Conservation (phyloP, 2,888 invertebrate species). For the Proisotoma minuta region DNA sequence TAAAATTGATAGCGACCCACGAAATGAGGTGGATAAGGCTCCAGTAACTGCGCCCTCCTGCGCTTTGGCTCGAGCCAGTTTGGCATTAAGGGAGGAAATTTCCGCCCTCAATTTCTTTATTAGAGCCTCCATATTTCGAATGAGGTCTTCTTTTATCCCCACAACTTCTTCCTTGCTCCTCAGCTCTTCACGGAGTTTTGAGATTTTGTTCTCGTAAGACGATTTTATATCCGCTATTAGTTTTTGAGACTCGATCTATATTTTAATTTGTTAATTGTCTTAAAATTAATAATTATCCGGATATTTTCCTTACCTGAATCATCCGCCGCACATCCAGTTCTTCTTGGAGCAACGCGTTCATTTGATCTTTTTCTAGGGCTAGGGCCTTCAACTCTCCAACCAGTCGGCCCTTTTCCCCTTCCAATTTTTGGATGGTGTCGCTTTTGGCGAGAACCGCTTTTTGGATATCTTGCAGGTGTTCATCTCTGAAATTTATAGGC, state of each 20-base stretch:
- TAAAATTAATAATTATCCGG: not conserved
- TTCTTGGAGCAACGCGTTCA: not conserved
- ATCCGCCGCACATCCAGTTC: not conserved
- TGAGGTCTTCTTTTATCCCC: not conserved
- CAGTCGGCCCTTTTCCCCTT: not conserved
- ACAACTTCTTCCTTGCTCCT: not conserved
- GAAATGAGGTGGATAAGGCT: not conserved
- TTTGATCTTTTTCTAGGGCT: not conserved
- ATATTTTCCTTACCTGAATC: not conserved
- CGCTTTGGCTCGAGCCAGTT: not conserved
- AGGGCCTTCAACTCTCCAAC: not conserved
- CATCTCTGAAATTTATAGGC: not conserved
- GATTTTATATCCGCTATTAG: not conserved
- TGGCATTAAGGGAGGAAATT: not conserved
- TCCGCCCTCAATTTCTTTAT: conserved; percentile 1
- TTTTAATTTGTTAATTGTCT: not conserved
- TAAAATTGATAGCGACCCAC: conserved; percentile 14
- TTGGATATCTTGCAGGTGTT: not conserved
- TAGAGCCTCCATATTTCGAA: not conserved
- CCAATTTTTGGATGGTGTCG: not conserved
- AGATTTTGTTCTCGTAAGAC: not conserved
- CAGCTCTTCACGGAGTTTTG: not conserved
- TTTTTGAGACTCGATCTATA: not conserved
- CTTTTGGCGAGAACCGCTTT: not conserved
- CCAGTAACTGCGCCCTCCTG: not conserved